Evolutionary conservation across 2,797 vertebrate genomes (phyloP).

Genomic region (Cuculus canorus): DNA sequence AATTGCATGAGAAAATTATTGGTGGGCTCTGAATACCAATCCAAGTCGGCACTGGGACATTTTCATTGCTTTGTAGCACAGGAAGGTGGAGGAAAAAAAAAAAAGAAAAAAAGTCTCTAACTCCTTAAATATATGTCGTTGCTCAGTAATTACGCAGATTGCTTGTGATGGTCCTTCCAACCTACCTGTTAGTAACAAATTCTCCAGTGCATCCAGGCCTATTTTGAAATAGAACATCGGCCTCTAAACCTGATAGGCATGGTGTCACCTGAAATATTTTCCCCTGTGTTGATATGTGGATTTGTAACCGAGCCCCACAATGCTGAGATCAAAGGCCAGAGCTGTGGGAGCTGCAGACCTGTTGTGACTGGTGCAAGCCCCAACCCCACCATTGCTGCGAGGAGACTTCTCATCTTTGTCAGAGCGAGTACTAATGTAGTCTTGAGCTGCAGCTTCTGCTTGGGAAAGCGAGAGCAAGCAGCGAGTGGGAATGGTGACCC

Average conservation of each 20-base stretch:
- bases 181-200: not conserved
- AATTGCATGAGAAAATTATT: not conserved
- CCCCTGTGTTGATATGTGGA: not conserved
- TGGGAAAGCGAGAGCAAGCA: not conserved
- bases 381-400: rapidly evolving
- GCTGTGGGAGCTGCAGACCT: not conserved
- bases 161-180: not conserved
- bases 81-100: not conserved
- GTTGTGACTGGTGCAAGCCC: not conserved
- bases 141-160: not conserved
- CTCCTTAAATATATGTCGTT: not conserved
- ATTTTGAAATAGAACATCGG: not conserved
- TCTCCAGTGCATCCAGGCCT: not conserved
- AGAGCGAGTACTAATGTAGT: rapidly evolving
- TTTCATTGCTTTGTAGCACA: not conserved
- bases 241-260: not conserved
- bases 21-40: not conserved
- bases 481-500: not conserved
- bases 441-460: not conserved
- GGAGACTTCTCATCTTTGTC: not conserved
- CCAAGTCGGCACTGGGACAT: too few relatives aligned
- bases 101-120: not conserved
- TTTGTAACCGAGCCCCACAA: not conserved
- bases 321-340: not conserved
- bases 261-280: not conserved